These are phyloP conservation scores for Carollia perspicillata DNA, from an alignment of 2,113 vertebrate species.

Conservation along the genomic window DNA sequence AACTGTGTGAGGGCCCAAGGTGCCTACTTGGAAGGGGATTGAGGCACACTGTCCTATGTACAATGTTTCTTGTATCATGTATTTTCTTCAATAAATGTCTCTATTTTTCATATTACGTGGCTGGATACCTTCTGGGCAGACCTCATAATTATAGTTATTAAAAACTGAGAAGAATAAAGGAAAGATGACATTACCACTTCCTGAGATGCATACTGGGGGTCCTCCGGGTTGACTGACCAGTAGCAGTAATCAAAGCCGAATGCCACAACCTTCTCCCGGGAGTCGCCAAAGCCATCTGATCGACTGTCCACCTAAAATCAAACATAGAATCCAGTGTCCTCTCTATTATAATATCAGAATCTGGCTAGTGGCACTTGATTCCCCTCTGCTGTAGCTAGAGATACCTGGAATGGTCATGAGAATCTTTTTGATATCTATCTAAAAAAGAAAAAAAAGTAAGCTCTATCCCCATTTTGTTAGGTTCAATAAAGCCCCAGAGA, in stretches of 20 bases:
- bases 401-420: not conserved
- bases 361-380: not conserved
- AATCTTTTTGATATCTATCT: not conserved
- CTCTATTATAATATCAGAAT: not conserved
- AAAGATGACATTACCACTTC: constrained; percentile 88
- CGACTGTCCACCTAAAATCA: constrained; percentile 87
- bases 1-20: too few relatives aligned
- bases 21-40: too few relatives aligned
- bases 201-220: constrained; percentile 92
- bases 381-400: not conserved
- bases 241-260: constrained; percentile 98
- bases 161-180: not conserved
- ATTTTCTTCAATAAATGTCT: too few relatives aligned
- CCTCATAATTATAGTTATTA: not conserved
- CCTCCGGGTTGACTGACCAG: constrained; percentile 93
- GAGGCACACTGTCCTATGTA: too few relatives aligned
- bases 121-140: too few relatives aligned
- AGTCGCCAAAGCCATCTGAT: constrained; percentile 83
- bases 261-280: constrained; percentile 89
- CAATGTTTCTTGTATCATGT: too few relatives aligned
- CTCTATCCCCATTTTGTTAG: not conserved
- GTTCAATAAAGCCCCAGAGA: not conserved
- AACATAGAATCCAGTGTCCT: constrained; percentile 16
- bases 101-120: too few relatives aligned
- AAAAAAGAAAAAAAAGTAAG: not conserved